These are phyloP conservation scores for Strongylocentrotus purpuratus DNA, from an alignment of 35 echinoderm and acorn worm species.

Conservation along the genomic window DNA sequence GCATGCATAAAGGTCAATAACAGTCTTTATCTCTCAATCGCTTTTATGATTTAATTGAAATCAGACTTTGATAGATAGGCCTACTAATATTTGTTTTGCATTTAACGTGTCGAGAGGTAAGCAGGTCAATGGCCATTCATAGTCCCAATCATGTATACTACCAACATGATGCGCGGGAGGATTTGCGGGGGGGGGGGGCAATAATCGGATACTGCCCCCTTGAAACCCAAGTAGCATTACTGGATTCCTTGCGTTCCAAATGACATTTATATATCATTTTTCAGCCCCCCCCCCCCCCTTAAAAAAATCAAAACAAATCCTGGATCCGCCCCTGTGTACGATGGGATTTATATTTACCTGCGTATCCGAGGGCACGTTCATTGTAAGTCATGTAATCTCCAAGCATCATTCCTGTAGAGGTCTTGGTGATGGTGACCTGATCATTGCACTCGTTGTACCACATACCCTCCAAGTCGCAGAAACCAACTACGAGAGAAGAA, in stretches of 20 bases:
- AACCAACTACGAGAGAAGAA: constrained; percentile 45
- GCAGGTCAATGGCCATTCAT: too few species aligned
- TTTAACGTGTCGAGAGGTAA: too few species aligned
- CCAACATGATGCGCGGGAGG: neutral
- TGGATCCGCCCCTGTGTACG: neutral
- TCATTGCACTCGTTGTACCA: constrained; percentile 76
- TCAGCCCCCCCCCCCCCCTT: too few species aligned
- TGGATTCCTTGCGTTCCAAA: neutral
- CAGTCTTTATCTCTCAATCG: neutral
- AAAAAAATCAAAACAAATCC: too few species aligned
- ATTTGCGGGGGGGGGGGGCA: neutral
- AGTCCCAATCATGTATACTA: neutral
- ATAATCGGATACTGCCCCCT: neutral
- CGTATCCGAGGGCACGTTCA: constrained; percentile 43
- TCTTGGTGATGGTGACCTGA: constrained; percentile 53
- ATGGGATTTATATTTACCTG: constrained; percentile 29
- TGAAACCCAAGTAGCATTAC: too few species aligned
- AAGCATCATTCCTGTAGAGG: constrained; percentile 67
- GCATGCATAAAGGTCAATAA: neutral
- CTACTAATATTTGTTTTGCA: neutral
- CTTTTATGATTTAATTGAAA: neutral
- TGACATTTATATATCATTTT: too few species aligned
- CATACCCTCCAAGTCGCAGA: constrained; percentile 60
- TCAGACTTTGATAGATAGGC: neutral
- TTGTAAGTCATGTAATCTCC: constrained; percentile 53